A percentile compares a stretch with the other conserved stretches of the same genome.
phyloP scores from a whole-genome alignment of 2,888 invertebrate species.

The Mythimna albipuncta region DNA sequence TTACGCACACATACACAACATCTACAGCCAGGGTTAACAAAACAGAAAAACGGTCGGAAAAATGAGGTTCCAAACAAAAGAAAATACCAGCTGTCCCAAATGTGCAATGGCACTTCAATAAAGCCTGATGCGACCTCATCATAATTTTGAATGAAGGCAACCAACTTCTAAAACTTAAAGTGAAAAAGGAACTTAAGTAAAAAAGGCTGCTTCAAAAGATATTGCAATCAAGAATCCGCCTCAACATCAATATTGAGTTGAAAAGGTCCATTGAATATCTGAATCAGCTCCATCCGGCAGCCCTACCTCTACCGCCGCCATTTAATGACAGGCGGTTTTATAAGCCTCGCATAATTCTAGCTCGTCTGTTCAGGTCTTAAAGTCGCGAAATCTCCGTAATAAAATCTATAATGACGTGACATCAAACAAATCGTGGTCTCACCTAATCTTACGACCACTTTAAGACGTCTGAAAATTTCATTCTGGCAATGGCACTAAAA shows the following conservation, averaged over 20 bases:
- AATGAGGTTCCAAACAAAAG: neutral
- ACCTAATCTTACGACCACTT: conserved; percentile 70
- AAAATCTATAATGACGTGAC: conserved; percentile 70
- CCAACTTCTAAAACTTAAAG: conserved; percentile 9
- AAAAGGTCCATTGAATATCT: conserved; percentile 27
- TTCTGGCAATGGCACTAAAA: conserved; percentile 53
- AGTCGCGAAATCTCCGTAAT: conserved; percentile 65
- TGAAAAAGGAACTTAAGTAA: conserved; percentile 3
- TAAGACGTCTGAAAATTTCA: conserved; percentile 61
- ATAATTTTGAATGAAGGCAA: conserved; percentile 21
- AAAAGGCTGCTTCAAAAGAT: conserved; percentile 21
- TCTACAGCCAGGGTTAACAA: conserved; percentile 39
- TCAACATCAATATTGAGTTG: conserved; percentile 18
- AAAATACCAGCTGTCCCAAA: conserved; percentile 6
- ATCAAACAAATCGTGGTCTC: conserved; percentile 71
- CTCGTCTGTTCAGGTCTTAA: conserved; percentile 61
- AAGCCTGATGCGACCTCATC: neutral
- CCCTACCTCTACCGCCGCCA: conserved; percentile 48
- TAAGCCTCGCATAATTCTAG: conserved; percentile 64
- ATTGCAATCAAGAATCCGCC: conserved; percentile 15
- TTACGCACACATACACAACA: conserved; percentile 62
- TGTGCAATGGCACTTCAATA: conserved; percentile 8
- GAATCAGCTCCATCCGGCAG: conserved; percentile 39
- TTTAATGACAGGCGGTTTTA: conserved; percentile 66
- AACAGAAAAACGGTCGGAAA: neutral